Conservation (phyloP, 2,113 vertebrate genomes). For the Regulus satrapa region DNA sequence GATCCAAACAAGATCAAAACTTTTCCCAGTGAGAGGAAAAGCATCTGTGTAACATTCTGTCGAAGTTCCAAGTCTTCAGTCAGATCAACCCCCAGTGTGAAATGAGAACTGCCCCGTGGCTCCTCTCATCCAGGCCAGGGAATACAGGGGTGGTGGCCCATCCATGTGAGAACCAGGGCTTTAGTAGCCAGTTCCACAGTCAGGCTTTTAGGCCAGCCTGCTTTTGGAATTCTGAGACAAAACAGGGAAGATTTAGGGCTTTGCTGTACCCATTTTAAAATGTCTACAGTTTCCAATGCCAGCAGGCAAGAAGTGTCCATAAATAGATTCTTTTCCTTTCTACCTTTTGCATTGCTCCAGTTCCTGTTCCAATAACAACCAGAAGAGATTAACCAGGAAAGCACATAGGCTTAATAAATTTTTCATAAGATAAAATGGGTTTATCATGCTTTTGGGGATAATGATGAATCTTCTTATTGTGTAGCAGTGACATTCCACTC, state of each 20-base stretch:
- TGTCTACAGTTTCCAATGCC: neutral
- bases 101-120: neutral
- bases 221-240: neutral
- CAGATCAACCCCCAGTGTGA: neutral
- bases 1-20: neutral
- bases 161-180: neutral
- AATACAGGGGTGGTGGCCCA: neutral
- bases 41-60: neutral
- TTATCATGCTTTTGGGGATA: neutral
- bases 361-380: constrained; percentile 2
- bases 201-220: neutral
- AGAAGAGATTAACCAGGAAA: constrained; percentile 10
- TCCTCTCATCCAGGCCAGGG: neutral
- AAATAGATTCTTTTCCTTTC: neutral
- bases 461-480: neutral
- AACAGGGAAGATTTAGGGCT: neutral
- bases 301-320: neutral
- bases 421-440: neutral
- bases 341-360: neutral
- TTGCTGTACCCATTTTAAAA: neutral
- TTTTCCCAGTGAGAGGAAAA: neutral
- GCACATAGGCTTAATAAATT: neutral
- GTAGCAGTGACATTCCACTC: neutral
- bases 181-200: neutral
- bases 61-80: neutral